Base-by-base conservation (phyloP, 2,888 invertebrate genomes). In the Ptycholaimellus sp. region DNA sequence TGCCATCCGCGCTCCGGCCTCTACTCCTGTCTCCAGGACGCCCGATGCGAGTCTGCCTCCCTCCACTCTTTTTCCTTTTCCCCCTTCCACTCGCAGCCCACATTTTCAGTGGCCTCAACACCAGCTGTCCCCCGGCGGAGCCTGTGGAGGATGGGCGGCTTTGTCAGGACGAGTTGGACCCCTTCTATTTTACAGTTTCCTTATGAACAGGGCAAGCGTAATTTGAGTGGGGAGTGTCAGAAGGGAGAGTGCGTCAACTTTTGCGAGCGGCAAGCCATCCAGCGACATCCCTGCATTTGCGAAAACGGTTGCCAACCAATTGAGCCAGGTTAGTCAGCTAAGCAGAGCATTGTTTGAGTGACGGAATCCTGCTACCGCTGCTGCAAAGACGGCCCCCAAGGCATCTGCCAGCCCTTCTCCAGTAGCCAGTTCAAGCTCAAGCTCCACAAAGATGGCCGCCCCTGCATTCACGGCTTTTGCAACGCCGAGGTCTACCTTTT, bases 371-470 rank as follows among this genome's bases (percentile, higher is more conserved):
- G 90, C 58, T 80, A 78, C 53, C 70, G 83, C 37, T 90, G 87
- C 57, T 90, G 90, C 51, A 72, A 82, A 4, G 28, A 35, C 13
- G 3, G 13, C 18, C 3, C 11, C 7, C 25, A 9, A 25, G 28
- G 31, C 29, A 29, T 19, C 21, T 40, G 40, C 27, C 9, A 16
- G 19, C 39, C 33, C 16, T 25, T 27, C 18, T 2, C 16, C 7
- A 2, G 16, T 18, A 21, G 27, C 14, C 3, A 17, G 18, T 28
- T 3, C 14, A n/a, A 17, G 61, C 77, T 80, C 43, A 62, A 83
- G 39, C 78, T 80, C 0, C n/a, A n/a, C n/a, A n/a, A n/a, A n/a
- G 81, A 83, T 59, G 83, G 83, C 5, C 83, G 82, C n/a, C 85
- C 87, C 0, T 90, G 90, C 56, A 79, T 85, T 53, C 33, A 25